These are phyloP conservation scores for Anhinga rufa DNA, from an alignment of 2,113 vertebrate genomes.

Conservation along the genomic window DNA sequence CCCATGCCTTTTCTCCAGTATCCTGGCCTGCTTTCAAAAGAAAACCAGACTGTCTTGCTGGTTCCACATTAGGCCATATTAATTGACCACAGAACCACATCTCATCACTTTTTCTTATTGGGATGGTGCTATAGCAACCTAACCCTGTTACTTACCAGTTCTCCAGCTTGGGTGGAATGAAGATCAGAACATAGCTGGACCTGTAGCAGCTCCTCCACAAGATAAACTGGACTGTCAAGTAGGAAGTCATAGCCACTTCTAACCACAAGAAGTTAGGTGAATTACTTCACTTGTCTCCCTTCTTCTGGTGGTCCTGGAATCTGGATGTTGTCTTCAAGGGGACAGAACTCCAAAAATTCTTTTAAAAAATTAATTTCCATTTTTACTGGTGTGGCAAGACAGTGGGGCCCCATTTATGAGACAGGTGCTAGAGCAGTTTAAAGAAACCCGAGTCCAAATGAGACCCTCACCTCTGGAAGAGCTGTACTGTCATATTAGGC, in stretches of 20 bases:
- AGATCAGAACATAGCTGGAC: not conserved
- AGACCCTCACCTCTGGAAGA: not conserved
- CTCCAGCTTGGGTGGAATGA: not conserved
- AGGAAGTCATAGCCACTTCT: not conserved
- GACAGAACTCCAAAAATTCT: not conserved
- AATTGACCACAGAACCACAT: not conserved
- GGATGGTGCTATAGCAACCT: not conserved
- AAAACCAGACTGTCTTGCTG: not conserved
- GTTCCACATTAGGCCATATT: not conserved
- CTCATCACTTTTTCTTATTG: not conserved
- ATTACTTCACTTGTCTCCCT: not conserved
- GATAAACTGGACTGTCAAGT: not conserved
- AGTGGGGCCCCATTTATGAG: not conserved
- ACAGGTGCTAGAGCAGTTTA: not conserved
- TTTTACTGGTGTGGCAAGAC: not conserved
- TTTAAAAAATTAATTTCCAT: not conserved
- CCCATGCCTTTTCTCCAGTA: not conserved
- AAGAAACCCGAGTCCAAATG: not conserved
- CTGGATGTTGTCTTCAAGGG: not conserved
- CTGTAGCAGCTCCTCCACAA: not conserved
- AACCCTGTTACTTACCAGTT: not conserved
- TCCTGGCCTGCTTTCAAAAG: not conserved
- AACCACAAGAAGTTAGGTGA: not conserved
- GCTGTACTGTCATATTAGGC: not conserved
- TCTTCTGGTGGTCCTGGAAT: not conserved